Evolutionary conservation across 2,113 vertebrate species (phyloP), one percentile per base, ranked within the genome.

Genomic region (Campylomormyrus numenius): DNA sequence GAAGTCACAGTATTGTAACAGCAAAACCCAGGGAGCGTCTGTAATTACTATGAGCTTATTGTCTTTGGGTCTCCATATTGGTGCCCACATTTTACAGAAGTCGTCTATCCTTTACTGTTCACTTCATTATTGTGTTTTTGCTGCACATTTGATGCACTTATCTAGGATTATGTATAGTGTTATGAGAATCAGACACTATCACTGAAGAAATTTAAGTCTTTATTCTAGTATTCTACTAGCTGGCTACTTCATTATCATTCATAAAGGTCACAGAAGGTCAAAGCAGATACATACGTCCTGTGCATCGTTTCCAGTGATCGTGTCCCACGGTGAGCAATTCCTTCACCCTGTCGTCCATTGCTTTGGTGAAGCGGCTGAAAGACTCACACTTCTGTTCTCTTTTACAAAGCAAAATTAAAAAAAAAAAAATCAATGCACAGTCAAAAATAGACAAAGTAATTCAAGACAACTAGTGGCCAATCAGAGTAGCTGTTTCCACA

Each of bases 271-370:
- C 35, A 15, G 70, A 77, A 80, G 13, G 74, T 80, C 74, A 39
- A 42, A 80, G 74, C 74, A 66, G 19, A 66, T 39, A 97, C 98
- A 90, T 95, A 99, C 98, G 97, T 58, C 98, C 98, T 89, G 98
- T 99, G 90, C 98, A 99, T 90, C 98, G 97, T 91, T 99, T 99
- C 98, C 98, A 99, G 94, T 99, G 98, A 94, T 99, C 98, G 31
- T 99, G 93, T 53, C 98, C 98, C 92, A 99, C 97, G 0, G 96
- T 98, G 91, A 99, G 96, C 92, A 99, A 95, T 91, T 99, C 98
- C 94, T 98, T 99, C 90, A 99, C 98, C 0, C 97, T 97, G 31
- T 99, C 98, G 27, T 99, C 98, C 98, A 99, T 99, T 87, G 98
- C 92, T 95, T 96, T 99, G 91, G 98, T 98, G 94, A 99, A 99